Evolutionary conservation across 2,888 invertebrate genomes (phyloP).

Genomic region (Chloromyia formosa): DNA sequence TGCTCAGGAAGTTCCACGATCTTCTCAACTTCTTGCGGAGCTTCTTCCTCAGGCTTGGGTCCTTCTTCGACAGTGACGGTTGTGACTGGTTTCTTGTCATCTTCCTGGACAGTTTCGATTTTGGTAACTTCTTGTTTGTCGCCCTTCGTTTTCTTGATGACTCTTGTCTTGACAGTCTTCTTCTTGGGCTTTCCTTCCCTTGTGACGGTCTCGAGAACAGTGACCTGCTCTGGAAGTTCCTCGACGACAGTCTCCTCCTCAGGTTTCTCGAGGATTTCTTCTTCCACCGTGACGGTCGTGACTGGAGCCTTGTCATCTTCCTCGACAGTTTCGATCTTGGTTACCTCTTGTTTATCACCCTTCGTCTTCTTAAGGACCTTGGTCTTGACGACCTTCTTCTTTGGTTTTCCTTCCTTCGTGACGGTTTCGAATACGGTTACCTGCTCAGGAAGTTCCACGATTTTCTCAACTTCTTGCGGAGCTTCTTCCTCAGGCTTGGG

Average conservation of each 20-base stretch:
- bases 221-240: slow-evolving; percentile 57
- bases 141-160: slow-evolving; percentile 59
- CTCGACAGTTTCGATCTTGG: slow-evolving; percentile 57
- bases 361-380: slow-evolving; percentile 55
- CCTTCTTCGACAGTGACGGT: slow-evolving; percentile 53
- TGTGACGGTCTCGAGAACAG: slow-evolving; percentile 45
- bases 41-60: slow-evolving; percentile 39
- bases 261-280: slow-evolving; percentile 45
- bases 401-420: slow-evolving; percentile 59
- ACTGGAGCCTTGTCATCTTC: slow-evolving; percentile 60
- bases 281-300: slow-evolving; percentile 58
- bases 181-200: slow-evolving; percentile 57
- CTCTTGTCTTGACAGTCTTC: slow-evolving; percentile 55
- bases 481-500: slow-evolving; percentile 50
- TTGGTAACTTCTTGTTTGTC: slow-evolving; percentile 59
- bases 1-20: slow-evolving; percentile 51
- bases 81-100: slow-evolving; percentile 56
- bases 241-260: slow-evolving; percentile 53
- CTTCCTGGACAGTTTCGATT: slow-evolving; percentile 60
- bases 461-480: slow-evolving; percentile 47
- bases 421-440: slow-evolving; percentile 56
- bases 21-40: slow-evolving; percentile 53
- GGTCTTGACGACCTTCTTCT: slow-evolving; percentile 56
- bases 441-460: slow-evolving; percentile 54
- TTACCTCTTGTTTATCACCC: slow-evolving; percentile 56